phyloP scores from a whole-genome alignment of 2,113 vertebrate genomes.

The Lucifuga dentata region DNA sequence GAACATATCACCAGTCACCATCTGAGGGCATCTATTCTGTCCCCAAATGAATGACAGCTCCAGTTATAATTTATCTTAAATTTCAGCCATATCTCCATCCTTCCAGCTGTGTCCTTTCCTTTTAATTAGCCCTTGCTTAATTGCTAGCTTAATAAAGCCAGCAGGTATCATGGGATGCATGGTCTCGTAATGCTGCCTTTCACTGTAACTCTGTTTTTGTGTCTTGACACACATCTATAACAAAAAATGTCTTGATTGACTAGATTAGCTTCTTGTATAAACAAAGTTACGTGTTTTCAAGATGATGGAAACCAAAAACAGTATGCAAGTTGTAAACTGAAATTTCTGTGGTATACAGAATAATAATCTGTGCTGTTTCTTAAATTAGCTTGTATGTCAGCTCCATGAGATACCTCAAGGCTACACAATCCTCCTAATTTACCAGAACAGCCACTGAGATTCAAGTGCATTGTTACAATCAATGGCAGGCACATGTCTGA shows the following conservation, averaged over 20 bases:
- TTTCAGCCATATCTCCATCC: slow-evolving; percentile 43
- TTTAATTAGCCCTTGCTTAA: slow-evolving; percentile 82
- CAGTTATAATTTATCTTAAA: slow-evolving; percentile 56
- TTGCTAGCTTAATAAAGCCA: slow-evolving; percentile 76
- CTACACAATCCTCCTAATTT: too few relatives aligned
- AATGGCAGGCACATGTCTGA: too few relatives aligned
- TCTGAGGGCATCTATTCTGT: slow-evolving; percentile 36
- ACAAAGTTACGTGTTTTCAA: not conserved
- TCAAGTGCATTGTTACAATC: too few relatives aligned
- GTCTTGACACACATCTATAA: slow-evolving; percentile 40
- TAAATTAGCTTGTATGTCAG: not conserved
- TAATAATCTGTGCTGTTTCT: not conserved
- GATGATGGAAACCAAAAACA: slow-evolving; percentile 13
- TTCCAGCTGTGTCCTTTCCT: slow-evolving; percentile 72
- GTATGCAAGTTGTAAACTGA: too few relatives aligned
- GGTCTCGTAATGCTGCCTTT: slow-evolving; percentile 44
- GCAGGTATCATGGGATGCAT: slow-evolving; percentile 58
- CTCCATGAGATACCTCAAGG: too few relatives aligned
- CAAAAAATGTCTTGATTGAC: too few relatives aligned
- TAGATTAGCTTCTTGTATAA: not conserved
- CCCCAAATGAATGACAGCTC: slow-evolving; percentile 49
- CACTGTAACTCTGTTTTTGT: not conserved
- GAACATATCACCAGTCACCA: slow-evolving; percentile 40
- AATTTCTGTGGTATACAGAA: not conserved
- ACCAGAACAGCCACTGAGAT: too few relatives aligned